A percentile compares a stretch with the other conserved stretches of the same genome.
Conservation (phyloP, 2,888 invertebrate genomes). For the Sinopyrophorus schimmeli region DNA sequence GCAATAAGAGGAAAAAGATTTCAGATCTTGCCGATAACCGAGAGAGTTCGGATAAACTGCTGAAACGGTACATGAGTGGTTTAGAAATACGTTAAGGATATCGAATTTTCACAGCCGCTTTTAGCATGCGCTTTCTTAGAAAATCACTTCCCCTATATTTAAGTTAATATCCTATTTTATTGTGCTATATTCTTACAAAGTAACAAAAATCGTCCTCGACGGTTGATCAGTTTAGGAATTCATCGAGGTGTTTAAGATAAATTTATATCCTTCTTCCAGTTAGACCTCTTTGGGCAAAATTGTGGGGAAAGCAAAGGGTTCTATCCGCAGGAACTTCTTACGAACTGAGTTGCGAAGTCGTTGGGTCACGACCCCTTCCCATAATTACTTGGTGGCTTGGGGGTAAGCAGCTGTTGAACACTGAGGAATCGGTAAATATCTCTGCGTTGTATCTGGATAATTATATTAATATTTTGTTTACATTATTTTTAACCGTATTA, state of each 20-base stretch:
- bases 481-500: too few relatives aligned
- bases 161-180: neutral
- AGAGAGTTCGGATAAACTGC: constrained; percentile 30
- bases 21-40: constrained; percentile 31
- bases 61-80: constrained; percentile 32
- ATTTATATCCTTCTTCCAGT: constrained; percentile 11
- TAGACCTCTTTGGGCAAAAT: constrained; percentile 21
- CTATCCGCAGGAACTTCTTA: constrained; percentile 20
- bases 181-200: neutral
- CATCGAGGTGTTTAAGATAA: neutral
- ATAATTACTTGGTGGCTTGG: constrained; percentile 26
- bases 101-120: constrained; percentile 16
- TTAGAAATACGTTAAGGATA: constrained; percentile 26
- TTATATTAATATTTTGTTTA: too few relatives aligned
- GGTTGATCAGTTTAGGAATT: neutral
- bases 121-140: neutral
- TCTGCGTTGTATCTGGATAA: too few relatives aligned
- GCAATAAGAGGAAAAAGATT: constrained; percentile 46
- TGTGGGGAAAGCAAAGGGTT: constrained; percentile 18
- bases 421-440: constrained; percentile 21
- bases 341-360: constrained; percentile 25
- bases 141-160: neutral
- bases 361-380: constrained; percentile 26
- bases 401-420: constrained; percentile 10
- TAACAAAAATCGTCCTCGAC: too few relatives aligned